Evolutionary conservation across 2,113 vertebrate species (phyloP).

Genomic region (Pseudorasbora parva): DNA sequence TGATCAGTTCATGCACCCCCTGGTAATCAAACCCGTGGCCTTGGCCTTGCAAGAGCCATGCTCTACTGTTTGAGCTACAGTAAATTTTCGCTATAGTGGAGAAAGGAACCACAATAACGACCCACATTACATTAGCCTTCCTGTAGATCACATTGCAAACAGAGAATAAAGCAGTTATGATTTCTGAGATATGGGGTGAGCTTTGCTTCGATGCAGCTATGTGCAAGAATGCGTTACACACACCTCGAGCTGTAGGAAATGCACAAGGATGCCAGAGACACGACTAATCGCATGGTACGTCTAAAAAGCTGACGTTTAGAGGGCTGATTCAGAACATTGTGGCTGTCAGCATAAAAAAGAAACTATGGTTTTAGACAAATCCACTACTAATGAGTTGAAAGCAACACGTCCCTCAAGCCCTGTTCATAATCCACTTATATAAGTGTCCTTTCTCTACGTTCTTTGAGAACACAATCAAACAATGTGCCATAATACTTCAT

Average conservation of each 20-base stretch:
- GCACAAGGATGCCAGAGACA: background rate
- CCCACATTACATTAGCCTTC: background rate
- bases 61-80: background rate
- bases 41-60: background rate
- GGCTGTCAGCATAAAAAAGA: constrained; percentile 9
- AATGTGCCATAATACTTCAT: constrained; percentile 4
- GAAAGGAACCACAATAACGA: background rate
- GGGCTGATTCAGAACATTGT: constrained; percentile 28
- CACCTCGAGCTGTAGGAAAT: background rate
- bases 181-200: background rate
- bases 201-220: background rate
- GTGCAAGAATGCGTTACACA: background rate
- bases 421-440: constrained; percentile 45
- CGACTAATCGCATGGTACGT: constrained; percentile 5
- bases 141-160: background rate
- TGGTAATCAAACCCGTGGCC: background rate
- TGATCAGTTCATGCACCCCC: background rate
- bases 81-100: background rate
- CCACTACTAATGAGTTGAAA: constrained; percentile 49
- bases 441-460: constrained; percentile 53
- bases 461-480: constrained; percentile 65
- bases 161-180: background rate
- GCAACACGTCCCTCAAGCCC: constrained; percentile 16
- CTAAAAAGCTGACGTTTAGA: constrained; percentile 32
- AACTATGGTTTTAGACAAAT: constrained; percentile 51